These are phyloP conservation scores for Chaetodon auriga DNA, from an alignment of 2,113 vertebrate genomes.

Conservation along the genomic window DNA sequence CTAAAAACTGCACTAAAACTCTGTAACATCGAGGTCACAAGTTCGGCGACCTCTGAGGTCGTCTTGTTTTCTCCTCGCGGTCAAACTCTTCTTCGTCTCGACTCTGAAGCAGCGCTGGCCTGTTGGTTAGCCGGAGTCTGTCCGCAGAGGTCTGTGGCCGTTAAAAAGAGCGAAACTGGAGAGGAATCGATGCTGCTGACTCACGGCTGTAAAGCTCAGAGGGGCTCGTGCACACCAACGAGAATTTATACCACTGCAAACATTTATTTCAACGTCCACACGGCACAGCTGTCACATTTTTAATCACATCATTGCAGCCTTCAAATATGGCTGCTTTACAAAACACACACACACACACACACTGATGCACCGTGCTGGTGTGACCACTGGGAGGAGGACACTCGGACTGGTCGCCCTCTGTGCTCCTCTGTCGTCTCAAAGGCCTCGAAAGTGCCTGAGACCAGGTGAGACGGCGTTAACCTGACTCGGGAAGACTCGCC, in stretches of 20 bases:
- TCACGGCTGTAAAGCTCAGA: slow-evolving; percentile 2
- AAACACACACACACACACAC: too few relatives aligned
- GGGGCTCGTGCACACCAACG: background rate
- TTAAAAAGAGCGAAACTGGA: background rate
- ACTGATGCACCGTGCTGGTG: too few relatives aligned
- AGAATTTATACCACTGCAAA: background rate
- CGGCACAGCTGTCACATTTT: background rate
- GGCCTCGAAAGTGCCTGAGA: background rate
- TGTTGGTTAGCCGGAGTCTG: background rate
- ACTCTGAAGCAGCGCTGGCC: background rate
- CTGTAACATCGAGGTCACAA: background rate
- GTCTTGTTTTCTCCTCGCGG: background rate
- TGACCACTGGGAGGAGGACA: background rate
- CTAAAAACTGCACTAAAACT: background rate
- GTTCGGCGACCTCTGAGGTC: background rate
- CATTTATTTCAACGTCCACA: background rate
- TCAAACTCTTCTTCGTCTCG: background rate
- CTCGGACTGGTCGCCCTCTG: background rate
- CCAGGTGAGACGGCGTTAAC: slow-evolving; percentile 29
- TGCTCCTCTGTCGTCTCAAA: background rate
- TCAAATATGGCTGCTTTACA: too few relatives aligned
- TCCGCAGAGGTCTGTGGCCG: background rate
- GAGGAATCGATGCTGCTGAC: slow-evolving; percentile 1
- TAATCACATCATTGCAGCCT: background rate
- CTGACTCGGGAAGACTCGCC: background rate